Percentiles rank a stretch among this genome's conserved stretches.
Conservation (phyloP, 2,113 vertebrate species). For the Delphinapterus leucas region DNA sequence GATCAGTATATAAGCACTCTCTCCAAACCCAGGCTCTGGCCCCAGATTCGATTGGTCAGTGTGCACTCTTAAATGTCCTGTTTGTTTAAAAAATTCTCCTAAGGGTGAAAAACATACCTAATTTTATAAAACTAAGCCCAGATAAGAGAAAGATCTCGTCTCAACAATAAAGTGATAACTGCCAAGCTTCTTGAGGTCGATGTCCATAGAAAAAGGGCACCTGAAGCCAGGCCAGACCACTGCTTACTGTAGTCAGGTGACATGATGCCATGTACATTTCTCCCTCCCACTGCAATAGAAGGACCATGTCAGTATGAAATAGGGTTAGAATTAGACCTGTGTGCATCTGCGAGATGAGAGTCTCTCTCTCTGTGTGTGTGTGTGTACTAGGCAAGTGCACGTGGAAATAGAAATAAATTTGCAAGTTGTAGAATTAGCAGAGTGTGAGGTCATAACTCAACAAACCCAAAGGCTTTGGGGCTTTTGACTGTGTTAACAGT, state of each 20-base stretch:
- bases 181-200: not conserved
- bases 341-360: not conserved
- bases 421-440: not conserved
- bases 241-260: not conserved
- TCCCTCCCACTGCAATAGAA: not conserved
- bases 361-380: fast-evolving
- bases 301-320: not conserved
- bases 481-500: not conserved
- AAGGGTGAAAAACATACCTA: not conserved
- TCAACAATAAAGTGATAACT: not conserved
- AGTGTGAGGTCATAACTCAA: not conserved
- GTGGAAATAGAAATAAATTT: not conserved
- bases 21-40: not conserved
- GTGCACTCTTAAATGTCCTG: not conserved
- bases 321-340: not conserved
- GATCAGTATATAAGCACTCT: too few relatives aligned
- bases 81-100: not conserved
- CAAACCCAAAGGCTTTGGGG: not conserved
- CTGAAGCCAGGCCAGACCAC: not conserved
- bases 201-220: not conserved
- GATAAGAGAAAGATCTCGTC: not conserved
- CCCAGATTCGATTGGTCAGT: not conserved
- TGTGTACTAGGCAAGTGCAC: too few relatives aligned
- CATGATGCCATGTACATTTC: fast-evolving
- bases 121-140: not conserved